These are phyloP conservation scores for Neolamprologus fasciatus DNA, from an alignment of 2,113 vertebrate genomes.

Conservation along the genomic window DNA sequence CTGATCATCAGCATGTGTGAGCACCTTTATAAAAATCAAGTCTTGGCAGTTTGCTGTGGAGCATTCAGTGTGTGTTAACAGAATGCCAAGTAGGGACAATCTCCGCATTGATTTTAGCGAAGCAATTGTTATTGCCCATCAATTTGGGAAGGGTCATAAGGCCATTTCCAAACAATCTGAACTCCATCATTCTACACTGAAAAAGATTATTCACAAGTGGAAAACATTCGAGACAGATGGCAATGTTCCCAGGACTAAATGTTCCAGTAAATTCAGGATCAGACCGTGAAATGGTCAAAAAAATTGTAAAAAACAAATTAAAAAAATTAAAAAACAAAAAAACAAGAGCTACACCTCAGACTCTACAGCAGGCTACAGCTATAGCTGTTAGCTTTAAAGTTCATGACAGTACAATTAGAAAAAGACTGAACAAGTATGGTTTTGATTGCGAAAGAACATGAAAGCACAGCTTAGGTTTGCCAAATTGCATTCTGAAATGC, in stretches of 20 bases:
- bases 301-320: not conserved
- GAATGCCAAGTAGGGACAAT: not conserved
- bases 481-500: not conserved
- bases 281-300: not conserved
- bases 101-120: not conserved
- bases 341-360: not conserved
- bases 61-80: not conserved
- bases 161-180: not conserved
- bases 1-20: not conserved
- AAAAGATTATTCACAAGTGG: not conserved
- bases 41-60: not conserved
- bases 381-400: not conserved
- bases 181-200: not conserved
- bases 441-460: not conserved
- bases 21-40: not conserved
- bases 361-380: not conserved
- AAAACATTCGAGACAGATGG: not conserved
- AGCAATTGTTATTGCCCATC: not conserved
- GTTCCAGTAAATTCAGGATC: not conserved
- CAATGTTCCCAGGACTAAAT: not conserved
- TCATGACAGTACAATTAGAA: not conserved
- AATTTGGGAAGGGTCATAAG: not conserved
- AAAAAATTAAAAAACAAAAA: accelerated
- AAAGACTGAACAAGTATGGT: not conserved
- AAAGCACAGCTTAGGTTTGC: not conserved